Evolutionary conservation across 2,888 invertebrate genomes (phyloP).

Genomic region (Agrochola macilenta): DNA sequence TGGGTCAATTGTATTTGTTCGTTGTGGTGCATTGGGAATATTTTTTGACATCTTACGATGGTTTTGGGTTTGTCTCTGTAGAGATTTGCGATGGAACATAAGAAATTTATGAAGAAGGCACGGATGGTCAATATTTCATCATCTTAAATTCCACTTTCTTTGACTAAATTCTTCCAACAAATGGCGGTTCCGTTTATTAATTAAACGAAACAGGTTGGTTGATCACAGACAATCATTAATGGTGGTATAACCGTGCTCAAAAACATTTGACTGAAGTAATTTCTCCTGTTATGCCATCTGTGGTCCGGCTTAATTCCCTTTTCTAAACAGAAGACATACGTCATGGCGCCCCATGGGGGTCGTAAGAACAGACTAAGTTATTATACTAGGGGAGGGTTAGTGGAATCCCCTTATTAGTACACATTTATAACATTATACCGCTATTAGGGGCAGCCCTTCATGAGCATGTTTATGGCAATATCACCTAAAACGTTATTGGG

Average conservation of each 20-base stretch:
- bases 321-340: constrained; percentile 36
- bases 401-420: constrained; percentile 53
- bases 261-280: constrained; percentile 21
- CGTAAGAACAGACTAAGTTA: constrained; percentile 44
- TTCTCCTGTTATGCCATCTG: constrained; percentile 34
- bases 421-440: constrained; percentile 51
- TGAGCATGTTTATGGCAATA: constrained; percentile 33
- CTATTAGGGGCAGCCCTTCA: constrained; percentile 23
- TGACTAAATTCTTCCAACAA: neutral
- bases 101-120: neutral
- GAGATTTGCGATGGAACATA: constrained; percentile 12
- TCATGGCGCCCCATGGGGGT: constrained; percentile 37
- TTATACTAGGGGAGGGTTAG: constrained; percentile 38
- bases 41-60: constrained; percentile 43
- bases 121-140: neutral
- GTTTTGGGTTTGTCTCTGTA: constrained; percentile 20
- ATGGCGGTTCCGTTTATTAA: constrained; percentile 3
- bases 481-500: constrained; percentile 13
- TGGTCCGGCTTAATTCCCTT: constrained; percentile 31
- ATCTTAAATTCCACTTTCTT: neutral
- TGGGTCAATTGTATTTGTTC: constrained; percentile 75
- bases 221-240: neutral
- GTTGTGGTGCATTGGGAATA: constrained; percentile 57
- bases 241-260: neutral
- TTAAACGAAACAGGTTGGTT: neutral